Evolutionary conservation across 2,113 vertebrate genomes (phyloP).

Genomic region (Gasterosteus nipponicus): DNA sequence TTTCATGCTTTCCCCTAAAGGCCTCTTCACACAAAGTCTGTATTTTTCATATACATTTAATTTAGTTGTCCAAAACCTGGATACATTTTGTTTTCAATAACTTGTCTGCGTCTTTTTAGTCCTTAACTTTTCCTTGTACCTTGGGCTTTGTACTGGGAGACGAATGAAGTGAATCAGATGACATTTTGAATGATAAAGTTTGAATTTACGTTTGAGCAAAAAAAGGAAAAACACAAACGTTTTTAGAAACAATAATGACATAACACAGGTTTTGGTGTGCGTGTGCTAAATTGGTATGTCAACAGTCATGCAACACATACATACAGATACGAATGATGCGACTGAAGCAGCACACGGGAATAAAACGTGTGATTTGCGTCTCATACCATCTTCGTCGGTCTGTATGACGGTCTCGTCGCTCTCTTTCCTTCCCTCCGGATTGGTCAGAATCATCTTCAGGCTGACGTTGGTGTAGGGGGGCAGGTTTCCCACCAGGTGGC

Average conservation of each 20-base stretch:
- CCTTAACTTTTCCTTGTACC: too few relatives aligned
- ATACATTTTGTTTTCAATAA: too few relatives aligned
- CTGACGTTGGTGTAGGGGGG: slow-evolving; percentile 98
- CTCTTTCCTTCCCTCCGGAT: slow-evolving; percentile 97
- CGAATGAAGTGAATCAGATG: too few relatives aligned
- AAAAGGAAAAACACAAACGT: too few relatives aligned
- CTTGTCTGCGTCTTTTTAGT: too few relatives aligned
- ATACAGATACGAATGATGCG: background rate
- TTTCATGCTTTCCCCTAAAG: background rate
- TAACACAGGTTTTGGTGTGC: background rate
- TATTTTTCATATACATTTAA: too few relatives aligned
- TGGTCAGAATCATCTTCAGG: slow-evolving; percentile 98
- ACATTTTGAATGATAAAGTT: too few relatives aligned
- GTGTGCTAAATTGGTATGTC: background rate
- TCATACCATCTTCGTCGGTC: slow-evolving; percentile 95
- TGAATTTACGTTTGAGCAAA: too few relatives aligned
- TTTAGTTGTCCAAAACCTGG: too few relatives aligned
- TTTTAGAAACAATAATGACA: too few relatives aligned
- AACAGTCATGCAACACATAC: background rate
- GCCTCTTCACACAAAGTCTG: too few relatives aligned
- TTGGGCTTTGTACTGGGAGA: too few relatives aligned
- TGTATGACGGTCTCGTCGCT: slow-evolving; percentile 97
- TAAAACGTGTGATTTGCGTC: background rate
- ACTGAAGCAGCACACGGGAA: background rate
- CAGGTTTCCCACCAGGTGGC: slow-evolving; percentile 91